These are phyloP conservation scores for Meteorus cinctellus DNA, from an alignment of 2,888 invertebrate genomes.

Conservation along the genomic window DNA sequence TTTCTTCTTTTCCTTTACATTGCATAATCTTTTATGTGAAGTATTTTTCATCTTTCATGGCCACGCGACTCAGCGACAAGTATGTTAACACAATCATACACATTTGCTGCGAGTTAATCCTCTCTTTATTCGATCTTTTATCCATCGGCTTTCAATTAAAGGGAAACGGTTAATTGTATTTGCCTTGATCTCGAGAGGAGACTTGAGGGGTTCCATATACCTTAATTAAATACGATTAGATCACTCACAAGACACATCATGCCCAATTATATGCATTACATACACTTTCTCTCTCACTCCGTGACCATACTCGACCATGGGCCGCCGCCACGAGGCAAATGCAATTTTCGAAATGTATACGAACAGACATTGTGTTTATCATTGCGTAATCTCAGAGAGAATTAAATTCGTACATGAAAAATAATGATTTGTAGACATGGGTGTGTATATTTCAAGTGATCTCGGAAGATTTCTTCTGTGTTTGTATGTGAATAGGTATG, in stretches of 20 bases:
- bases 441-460: constrained; percentile 21
- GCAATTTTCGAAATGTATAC: constrained; percentile 9
- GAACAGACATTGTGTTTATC: constrained; percentile 7
- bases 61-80: not conserved
- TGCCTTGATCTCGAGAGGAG: constrained; percentile 21
- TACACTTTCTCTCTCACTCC: constrained; percentile 27
- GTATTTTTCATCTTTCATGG: not conserved
- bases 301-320: not conserved
- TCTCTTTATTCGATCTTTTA: not conserved
- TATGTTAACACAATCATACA: not conserved
- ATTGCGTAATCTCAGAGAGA: not conserved
- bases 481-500: constrained; percentile 9
- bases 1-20: not conserved
- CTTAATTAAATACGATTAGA: constrained; percentile 31
- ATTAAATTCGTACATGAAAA: not conserved
- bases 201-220: not conserved
- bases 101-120: not conserved
- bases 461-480: constrained; percentile 9
- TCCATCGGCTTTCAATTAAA: constrained; percentile 17
- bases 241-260: constrained; percentile 13
- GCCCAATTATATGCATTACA: constrained; percentile 29
- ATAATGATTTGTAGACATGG: constrained; percentile 23
- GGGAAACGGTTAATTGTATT: constrained; percentile 17
- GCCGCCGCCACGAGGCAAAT: not conserved
- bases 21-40: not conserved